Evolutionary conservation across 2,113 vertebrate genomes (phyloP), one percentile per base, ranked within the genome.

Genomic region (Pseudopodoces humilis): DNA sequence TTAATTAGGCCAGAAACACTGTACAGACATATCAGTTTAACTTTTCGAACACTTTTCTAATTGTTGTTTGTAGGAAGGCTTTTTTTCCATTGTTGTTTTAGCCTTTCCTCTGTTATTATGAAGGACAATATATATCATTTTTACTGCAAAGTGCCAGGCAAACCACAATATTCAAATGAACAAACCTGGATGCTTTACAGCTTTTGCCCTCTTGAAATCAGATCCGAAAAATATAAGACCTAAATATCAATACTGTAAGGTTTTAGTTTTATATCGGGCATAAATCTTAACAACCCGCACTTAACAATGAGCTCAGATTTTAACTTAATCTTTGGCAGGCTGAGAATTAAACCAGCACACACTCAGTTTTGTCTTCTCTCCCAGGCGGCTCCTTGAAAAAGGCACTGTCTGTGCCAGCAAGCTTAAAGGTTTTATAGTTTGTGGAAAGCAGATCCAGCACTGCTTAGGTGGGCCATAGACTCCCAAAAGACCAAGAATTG

Each of bases 401-500:
- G 93, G 60, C 69, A 62, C 82, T 68, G 52, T 62, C 89, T 93
- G 78, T 92, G 70, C 93, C 81, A 94, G 89, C 27, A 92, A 90
- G 81, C 35, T 49, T n/a, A 71, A 88, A 44, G 90, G 88, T 93
- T 95, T 90, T 92, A 90, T 86, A 58, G 37, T 50, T 78, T 81
- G 78, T 95, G 95, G 95, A 94, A 97, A 90, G 90, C 91, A 91
- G 60, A 50, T 93, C 71, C 72, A 67, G 85, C 33, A 11, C 86
- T 77, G 84, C 80, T 65, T 87, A 91, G 94, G 90, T 96, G 94
- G 92, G 86, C 89, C 63, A 23, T 13, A 7, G 88, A 62, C 85
- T 88, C 19, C 25, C 33, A 69, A 87, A 91, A 98, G 96, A 97
- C 95, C 97, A 97, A 97, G 97, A 95, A 91, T 53, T 88, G 87